Base-by-base conservation (phyloP, 2,888 invertebrate genomes). In the Synergus umbraculus region DNA sequence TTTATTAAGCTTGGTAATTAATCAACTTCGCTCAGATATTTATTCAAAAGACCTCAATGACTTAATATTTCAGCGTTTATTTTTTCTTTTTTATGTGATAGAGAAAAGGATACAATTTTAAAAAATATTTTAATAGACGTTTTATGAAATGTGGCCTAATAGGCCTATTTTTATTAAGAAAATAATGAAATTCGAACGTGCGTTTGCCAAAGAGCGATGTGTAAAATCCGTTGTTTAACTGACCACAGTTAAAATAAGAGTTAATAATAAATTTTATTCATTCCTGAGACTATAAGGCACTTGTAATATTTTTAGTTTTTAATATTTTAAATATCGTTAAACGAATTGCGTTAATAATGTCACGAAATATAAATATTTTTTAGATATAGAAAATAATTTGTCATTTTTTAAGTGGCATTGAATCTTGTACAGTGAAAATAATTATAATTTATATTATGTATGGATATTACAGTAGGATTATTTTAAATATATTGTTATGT, bases 401-500 rank as follows among this genome's bases (percentile, higher is more conserved):
- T 8, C 13, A 0, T 12, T 46, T 46, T 46, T 46, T 46, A 10
- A 46, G 64, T 67, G 69, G 77, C 49, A n/a, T 76, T 73, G 60
- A 49, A 76, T 63, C 18, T 22, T 78, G 82, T 80, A 80, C 79
- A 82, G 76, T 78, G 54, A 10, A 44, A 43, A 69, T 49, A 54
- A 81, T 69, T 79, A 22, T 46, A 76, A 54, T 76, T 76, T 46
- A 29, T 18, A 29, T 18, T 79, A 69, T 76, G 54, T 79, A 69
- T 76, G 54, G 37, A 77, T 73, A 78, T 46, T 80, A 63, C 43
- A 29, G n/a, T 73, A 46, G 15, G 43, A 64, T 12, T 76, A 41
- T 76, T 76, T 73, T 82, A 76, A 77, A 79, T 65, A 79, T 65
- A 78, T 79, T 81, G 73, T 63, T 82, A 77, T 83, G 79, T 86